These are phyloP conservation scores for Crotalus helleri DNA, from an alignment of 2,113 vertebrate genomes.

Conservation along the genomic window DNA sequence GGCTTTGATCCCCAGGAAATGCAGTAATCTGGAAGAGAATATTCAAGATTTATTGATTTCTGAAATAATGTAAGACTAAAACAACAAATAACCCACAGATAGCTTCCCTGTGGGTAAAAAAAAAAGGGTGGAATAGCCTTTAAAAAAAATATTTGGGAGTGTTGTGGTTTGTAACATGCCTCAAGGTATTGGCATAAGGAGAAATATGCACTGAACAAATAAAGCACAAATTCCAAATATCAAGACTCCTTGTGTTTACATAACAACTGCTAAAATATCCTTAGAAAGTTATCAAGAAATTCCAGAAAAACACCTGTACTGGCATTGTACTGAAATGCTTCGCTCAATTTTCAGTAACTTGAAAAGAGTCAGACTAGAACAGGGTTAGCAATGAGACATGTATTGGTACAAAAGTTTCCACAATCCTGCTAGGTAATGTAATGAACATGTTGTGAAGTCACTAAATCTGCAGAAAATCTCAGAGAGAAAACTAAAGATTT, in stretches of 20 bases:
- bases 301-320: background rate
- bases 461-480: background rate
- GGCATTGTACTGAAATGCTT: background rate
- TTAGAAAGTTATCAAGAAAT: background rate
- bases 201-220: background rate
- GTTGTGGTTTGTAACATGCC: background rate
- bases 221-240: background rate
- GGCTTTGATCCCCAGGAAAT: background rate
- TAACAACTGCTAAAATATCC: background rate
- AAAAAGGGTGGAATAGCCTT: background rate
- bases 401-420: background rate
- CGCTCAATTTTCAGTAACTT: background rate
- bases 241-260: conserved; percentile 23
- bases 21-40: background rate
- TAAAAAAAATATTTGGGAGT: background rate
- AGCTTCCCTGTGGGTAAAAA: background rate
- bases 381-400: background rate
- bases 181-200: background rate
- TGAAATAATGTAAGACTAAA: background rate
- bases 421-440: background rate
- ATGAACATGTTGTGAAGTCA: background rate
- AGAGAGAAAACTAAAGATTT: background rate
- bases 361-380: background rate
- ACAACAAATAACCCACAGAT: background rate
- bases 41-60: background rate